Base-by-base conservation (phyloP, 1,140 invertebrate species). In the Drosophila carrolli region DNA sequence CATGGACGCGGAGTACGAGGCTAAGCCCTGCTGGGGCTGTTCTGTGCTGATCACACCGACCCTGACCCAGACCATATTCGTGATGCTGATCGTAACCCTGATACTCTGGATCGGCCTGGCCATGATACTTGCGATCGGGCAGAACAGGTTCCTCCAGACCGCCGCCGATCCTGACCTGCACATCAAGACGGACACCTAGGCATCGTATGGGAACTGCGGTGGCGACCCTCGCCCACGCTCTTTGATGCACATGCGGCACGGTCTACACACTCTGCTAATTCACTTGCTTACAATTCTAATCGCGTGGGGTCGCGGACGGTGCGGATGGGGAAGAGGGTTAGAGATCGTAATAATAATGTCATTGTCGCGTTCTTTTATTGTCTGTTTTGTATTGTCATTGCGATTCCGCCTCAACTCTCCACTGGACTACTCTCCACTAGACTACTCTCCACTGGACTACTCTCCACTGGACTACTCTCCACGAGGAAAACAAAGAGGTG, bases 281-380 rank as follows among this genome's bases (percentile, higher is more conserved):
- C 85, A 88, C 75, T 88, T 76, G 78, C 66, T 78, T 74, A 71
- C 79, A 80, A 88, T 83, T 89, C 80, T 83, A 88, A 83, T 88
- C 83, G 81, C 72, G 16, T 53, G 50, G 46, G 29, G 43, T n/a
- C 14, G n/a, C 66, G 5, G 11, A 23, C 23, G 40, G 47, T 1
- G 29, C 23, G 23, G 54, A n/a, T 7, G 27, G 54, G 23, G 9
- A 6, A 13, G 40, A 46, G 43, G 71, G 40, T 43, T 43, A 70
- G 27, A 54, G 67, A 61, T 59, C 56, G 71, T 80, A 89, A 75
- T 88, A 88, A 88, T 88, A 88, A 86, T 88, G 84, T 88, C 80
- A 88, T 88, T 88, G 84, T 88, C 84, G 84, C 72, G 51, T 83
- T 80, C 27, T 55, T 70, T 80, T 77, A 76, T 84, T 80, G 58